These are phyloP conservation scores for Drosophila busckii DNA, from an alignment of 1,140 invertebrate species.

Conservation along the genomic window DNA sequence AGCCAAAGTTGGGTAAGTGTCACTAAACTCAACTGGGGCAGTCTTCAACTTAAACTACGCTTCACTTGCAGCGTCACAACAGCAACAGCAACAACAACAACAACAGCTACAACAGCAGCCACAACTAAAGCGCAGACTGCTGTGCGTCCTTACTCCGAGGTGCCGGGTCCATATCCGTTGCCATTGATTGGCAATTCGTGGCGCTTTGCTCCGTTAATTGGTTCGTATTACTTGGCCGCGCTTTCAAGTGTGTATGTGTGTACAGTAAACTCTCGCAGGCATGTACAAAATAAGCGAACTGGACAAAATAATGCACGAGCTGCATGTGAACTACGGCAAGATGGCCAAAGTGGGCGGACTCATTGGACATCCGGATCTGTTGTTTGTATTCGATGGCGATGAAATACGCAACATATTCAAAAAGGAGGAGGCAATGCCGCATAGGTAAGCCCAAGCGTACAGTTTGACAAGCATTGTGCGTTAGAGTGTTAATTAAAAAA, in stretches of 20 bases:
- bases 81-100: background rate
- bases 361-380: slow-evolving; percentile 87
- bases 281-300: slow-evolving; percentile 86
- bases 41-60: too few relatives aligned
- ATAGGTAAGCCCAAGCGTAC: slow-evolving; percentile 75
- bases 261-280: slow-evolving; percentile 79
- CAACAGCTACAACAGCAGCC: slow-evolving; percentile 45
- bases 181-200: slow-evolving; percentile 90
- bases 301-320: slow-evolving; percentile 85
- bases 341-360: slow-evolving; percentile 87
- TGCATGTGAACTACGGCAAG: slow-evolving; percentile 84
- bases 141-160: slow-evolving; percentile 82
- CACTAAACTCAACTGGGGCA: too few relatives aligned
- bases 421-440: slow-evolving; percentile 87
- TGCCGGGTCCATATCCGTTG: slow-evolving; percentile 88
- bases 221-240: slow-evolving; percentile 75
- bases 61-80: slow-evolving; percentile 15
- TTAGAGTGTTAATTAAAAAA: too few relatives aligned
- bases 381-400: slow-evolving; percentile 88
- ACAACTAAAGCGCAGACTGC: background rate
- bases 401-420: slow-evolving; percentile 88
- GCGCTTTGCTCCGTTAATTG: slow-evolving; percentile 86
- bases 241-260: background rate
- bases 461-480: too few relatives aligned
- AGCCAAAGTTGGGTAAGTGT: background rate